Evolutionary conservation across 2,797 vertebrate genomes (phyloP), one percentile per base, ranked within the genome.

Genomic region (Acanthis flammea): DNA sequence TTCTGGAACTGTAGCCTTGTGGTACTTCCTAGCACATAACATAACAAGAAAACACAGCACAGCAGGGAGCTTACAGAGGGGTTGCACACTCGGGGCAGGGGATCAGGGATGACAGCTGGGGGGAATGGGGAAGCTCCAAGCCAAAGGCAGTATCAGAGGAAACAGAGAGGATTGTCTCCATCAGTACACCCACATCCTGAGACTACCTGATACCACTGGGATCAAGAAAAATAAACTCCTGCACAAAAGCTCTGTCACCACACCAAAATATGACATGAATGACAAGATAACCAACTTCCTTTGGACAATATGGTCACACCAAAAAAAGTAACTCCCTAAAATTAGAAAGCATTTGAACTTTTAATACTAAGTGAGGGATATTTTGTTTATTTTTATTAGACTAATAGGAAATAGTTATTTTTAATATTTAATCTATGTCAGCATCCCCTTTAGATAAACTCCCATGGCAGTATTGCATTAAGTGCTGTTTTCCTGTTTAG

Each of bases 401-500:
- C 72, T 70, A 83, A 94, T 92, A 95, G 82, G 82, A 97, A 91
- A 91, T 19, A 9, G 66, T 88, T 95, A 88, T 90, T 94, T 96
- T 93, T 90, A 75, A 81, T 91, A 94, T 81, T 75, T 90, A 61
- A 85, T 87, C 78, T 89, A 62, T 91, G 82, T 73, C 94, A 95
- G 76, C 92, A 94, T 92, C 81, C 92, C 95, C 86, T 90, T 95
- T 63, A 85, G 78, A 82, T 90, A 90, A 97, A 92, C 63, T 95
- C 87, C 82, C 22, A 24, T 81, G 87, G 60, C 71, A 79, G 47
- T 31, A 80, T 86, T 97, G 95, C 79, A 93, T 74, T 75, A 94
- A 92, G 67, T 67, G n/a, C 81, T 72, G 70, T 54, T 83, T 97
- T 98, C 97, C 97, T 97, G 94, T 97, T 97, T 95, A 90, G 96